Conservation (phyloP, 1,140 invertebrate species). For the Teleopsis dalmanni region DNA sequence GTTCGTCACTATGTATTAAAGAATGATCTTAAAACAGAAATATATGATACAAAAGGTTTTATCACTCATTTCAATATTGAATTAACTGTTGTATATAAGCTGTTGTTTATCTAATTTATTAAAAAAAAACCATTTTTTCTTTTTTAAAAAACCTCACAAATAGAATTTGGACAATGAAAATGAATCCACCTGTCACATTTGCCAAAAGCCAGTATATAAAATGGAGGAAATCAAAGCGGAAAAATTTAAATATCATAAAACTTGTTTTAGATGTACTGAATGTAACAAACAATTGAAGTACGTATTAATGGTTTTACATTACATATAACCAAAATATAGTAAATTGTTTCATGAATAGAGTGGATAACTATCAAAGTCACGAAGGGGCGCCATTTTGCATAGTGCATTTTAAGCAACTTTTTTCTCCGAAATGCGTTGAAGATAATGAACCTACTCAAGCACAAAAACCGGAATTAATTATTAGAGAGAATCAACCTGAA, state of each 20-base stretch:
- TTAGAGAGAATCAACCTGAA: constrained; percentile 80
- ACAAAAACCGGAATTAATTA: constrained; percentile 79
- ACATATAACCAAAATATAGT: background rate
- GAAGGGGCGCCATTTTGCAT: constrained; percentile 84
- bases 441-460: constrained; percentile 56
- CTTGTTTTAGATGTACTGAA: constrained; percentile 82
- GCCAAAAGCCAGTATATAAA: constrained; percentile 83
- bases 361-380: constrained; percentile 84
- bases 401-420: constrained; percentile 86
- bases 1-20: background rate
- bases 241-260: constrained; percentile 79
- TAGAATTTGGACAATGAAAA: constrained; percentile 19
- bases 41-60: background rate
- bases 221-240: constrained; percentile 91
- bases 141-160: background rate
- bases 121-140: too few relatives aligned
- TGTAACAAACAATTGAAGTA: constrained; percentile 84
- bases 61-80: background rate
- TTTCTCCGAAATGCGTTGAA: constrained; percentile 83
- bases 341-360: constrained; percentile 46
- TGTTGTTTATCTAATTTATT: too few relatives aligned
- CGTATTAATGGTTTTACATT: constrained; percentile 32
- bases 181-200: constrained; percentile 63
- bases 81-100: background rate
- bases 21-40: background rate